These are phyloP conservation scores for Enteromius paludinosus DNA, from an alignment of 2,797 vertebrate species.

Conservation along the genomic window DNA sequence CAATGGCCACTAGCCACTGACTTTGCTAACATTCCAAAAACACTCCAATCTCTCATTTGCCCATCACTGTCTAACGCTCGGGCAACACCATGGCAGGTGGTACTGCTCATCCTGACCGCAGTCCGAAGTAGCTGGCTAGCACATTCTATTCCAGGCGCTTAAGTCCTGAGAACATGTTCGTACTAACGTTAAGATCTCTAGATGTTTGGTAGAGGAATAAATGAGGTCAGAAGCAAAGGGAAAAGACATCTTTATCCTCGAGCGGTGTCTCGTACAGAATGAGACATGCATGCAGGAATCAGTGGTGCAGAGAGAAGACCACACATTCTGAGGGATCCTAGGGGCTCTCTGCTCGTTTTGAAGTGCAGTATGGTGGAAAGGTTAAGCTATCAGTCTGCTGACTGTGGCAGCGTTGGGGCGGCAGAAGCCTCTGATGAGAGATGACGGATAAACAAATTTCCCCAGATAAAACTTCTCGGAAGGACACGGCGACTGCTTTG, in stretches of 20 bases:
- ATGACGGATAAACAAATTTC: conserved; percentile 73
- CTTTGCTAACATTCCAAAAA: conserved; percentile 12
- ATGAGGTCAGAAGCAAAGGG: conserved; percentile 24
- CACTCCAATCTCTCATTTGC: conserved; percentile 36
- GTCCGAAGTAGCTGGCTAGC: conserved; percentile 4
- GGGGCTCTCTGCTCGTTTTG: conserved; percentile 65
- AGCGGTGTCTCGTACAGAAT: conserved; percentile 56
- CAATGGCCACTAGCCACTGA: conserved; percentile 31
- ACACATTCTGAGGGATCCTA: conserved; percentile 70
- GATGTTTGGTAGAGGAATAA: conserved; percentile 7
- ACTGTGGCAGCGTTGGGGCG: conserved; percentile 57
- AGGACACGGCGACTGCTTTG: not conserved
- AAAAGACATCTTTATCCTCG: conserved; percentile 51
- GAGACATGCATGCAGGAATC: conserved; percentile 65
- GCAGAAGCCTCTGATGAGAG: conserved; percentile 50
- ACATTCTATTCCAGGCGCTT: conserved; percentile 20
- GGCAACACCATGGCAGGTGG: conserved; percentile 38
- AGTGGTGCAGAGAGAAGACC: conserved; percentile 69
- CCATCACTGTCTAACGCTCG: conserved; percentile 13
- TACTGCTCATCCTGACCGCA: conserved; percentile 39
- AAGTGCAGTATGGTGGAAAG: conserved; percentile 64
- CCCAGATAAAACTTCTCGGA: conserved; percentile 66
- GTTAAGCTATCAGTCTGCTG: conserved; percentile 71
- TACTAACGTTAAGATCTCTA: not conserved
- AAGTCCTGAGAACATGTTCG: conserved; percentile 31